Evolutionary conservation across 2,797 vertebrate genomes (phyloP).

Genomic region (Phalanger gymnotis): DNA sequence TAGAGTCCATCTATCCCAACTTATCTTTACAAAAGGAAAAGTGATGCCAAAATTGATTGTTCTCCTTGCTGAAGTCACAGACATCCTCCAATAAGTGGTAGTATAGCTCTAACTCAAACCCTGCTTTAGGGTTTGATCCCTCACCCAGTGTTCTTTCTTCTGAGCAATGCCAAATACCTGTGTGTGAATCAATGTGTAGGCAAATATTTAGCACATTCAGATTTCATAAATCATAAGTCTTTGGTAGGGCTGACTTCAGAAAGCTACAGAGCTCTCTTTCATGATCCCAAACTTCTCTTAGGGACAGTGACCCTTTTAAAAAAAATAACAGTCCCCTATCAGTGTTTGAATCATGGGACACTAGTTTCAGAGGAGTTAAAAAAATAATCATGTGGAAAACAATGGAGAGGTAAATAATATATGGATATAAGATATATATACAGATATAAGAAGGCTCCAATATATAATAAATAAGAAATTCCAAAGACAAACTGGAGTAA

Average conservation of each 20-base stretch:
- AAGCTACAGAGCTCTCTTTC: not conserved
- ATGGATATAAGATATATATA: no score
- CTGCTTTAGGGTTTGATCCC: not conserved
- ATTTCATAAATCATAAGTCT: not conserved
- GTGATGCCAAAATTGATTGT: not conserved
- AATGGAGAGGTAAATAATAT: not conserved
- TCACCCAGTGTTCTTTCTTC: not conserved
- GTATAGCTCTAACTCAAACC: not conserved
- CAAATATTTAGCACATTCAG: not conserved
- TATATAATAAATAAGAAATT: not conserved
- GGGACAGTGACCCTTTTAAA: not conserved
- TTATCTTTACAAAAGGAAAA: not conserved
- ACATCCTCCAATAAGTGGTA: not conserved
- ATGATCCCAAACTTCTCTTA: not conserved
- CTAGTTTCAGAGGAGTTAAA: not conserved
- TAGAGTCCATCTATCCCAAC: not conserved
- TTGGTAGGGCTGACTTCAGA: not conserved
- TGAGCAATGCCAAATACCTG: not conserved
- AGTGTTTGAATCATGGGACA: not conserved
- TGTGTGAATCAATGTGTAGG: not conserved
- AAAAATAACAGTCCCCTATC: not conserved
- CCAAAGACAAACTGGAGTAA: not conserved
- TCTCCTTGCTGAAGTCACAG: not conserved
- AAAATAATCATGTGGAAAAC: not conserved
- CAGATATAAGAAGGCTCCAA: no score